Evolutionary conservation across 2,113 vertebrate species (phyloP), one percentile per base, ranked within the genome.

Genomic region (Melanocharis versteri): DNA sequence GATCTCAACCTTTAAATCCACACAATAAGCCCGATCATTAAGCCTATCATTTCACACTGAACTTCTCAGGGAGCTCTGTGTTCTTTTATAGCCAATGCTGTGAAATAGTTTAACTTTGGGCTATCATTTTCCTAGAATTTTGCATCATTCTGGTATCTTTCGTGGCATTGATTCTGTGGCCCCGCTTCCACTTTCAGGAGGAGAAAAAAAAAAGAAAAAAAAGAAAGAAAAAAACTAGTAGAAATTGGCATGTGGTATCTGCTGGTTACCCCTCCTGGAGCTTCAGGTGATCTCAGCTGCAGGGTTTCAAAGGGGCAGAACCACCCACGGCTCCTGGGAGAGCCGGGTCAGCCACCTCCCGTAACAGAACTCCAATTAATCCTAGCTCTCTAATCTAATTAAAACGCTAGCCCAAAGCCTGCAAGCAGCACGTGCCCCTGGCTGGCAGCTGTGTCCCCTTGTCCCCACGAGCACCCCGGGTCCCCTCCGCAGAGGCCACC

Each of bases 361-460:
- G 3, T 15, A 26, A 48, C 24, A 28, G n/a, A 2, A 2, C 79
- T 40, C 30, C 37, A 60, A 81, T 86, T 70, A 87, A 82, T n/a
- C 35, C 39, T 17, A 13, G 30, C 54, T 73, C 56, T 20, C 42
- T 22, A 20, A 56, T 23, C 51, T 51, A 70, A 86, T 69, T 23
- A 27, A 58, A 47, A 10, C 0, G 20, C 60, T 19, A 37, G 17
- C 40, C 50, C 69, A 45, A 51, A 50, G 40, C 39, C 48, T 19
- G 56, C 9, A 9, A 61, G 73, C 14, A 15, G n/a, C 37, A 1
- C 0, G 2, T 5, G 2, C 2, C 54, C 15, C 28, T 9, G 21
- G 10, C 61, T 56, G 84, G 54, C 31, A 76, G 53, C 54, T 40
- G 3, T 5, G 24, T 19, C 5, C 16, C 37, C 17, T 8, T 6